These are phyloP conservation scores for Zele albiditarsus DNA, from an alignment of 2,888 invertebrate genomes.

Conservation along the genomic window DNA sequence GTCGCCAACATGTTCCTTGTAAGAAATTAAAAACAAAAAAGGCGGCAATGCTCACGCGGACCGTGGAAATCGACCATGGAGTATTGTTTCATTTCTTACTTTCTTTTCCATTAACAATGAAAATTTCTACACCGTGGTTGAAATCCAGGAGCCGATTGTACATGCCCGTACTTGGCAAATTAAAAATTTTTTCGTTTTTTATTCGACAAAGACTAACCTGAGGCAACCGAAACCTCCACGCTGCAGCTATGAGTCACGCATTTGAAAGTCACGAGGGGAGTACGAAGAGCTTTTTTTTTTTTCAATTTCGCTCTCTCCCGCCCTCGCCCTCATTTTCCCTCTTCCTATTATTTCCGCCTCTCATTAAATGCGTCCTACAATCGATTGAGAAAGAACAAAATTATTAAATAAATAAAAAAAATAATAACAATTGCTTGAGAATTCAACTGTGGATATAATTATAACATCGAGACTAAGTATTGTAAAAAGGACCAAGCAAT, in stretches of 20 bases:
- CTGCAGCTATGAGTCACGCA: constrained; percentile 61
- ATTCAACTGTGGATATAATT: constrained; percentile 7
- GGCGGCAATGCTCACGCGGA: constrained; percentile 47
- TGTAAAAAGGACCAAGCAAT: neutral
- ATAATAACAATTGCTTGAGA: neutral
- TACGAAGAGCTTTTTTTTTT: constrained; percentile 17
- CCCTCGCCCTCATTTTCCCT: constrained; percentile 13
- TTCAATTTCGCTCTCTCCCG: constrained; percentile 10
- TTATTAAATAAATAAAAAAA: constrained; percentile 14
- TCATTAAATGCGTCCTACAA: constrained; percentile 25
- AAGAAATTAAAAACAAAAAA: constrained; percentile 54
- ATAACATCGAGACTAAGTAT: neutral
- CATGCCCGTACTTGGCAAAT: constrained; percentile 26
- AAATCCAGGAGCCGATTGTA: constrained; percentile 11
- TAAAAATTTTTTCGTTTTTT: constrained; percentile 56
- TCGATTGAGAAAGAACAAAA: constrained; percentile 18
- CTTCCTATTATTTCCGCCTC: constrained; percentile 23
- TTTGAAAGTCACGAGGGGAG: constrained; percentile 36
- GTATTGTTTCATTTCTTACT: neutral
- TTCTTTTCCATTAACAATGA: neutral
- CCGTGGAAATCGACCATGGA: constrained; percentile 35
- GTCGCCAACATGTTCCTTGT: constrained; percentile 68
- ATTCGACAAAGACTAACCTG: constrained; percentile 67
- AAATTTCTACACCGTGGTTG: constrained; percentile 12
- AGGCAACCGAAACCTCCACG: constrained; percentile 68